Evolutionary conservation across 2,113 vertebrate species (phyloP), one percentile per base, ranked within the genome.

Genomic region (Chlorodrepanis virens): DNA sequence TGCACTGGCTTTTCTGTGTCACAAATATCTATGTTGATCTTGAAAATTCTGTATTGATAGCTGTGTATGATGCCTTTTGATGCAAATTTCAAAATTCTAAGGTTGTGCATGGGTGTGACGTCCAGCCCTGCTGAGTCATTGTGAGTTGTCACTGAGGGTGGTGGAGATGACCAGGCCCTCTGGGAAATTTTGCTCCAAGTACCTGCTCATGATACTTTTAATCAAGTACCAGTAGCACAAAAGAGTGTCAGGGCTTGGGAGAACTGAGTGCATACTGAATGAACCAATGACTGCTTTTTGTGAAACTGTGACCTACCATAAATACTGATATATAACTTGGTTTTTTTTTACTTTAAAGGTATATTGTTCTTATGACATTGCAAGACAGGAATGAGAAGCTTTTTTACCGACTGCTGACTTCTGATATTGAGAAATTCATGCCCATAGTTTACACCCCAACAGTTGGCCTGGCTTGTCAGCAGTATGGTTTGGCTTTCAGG

Each of bases 381-480:
- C 99, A 99, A 98, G 99, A 99, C 97, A 98, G 99, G 90, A 99
- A 99, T 6, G 99, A 99, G 97, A 99, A 99, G 97, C 98, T 99
- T 37, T 99, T 99, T 95, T 99, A 99, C 94, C 98, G 99, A 21
- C 92, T 99, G 95, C 97, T 99, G 92, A 99, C 99, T 8, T 99
- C 99, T 0, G 98, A 99, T 59, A 98, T 99, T 0, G 99, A 99
- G 97, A 98, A 98, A 94, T 99, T 99, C 97, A 99, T 99, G 99
- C 99, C 99, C 31, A 99, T 99, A 1, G 99, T 99, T 56, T 99
- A 99, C 91, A 99, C 99, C 1, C 99, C 99, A 52, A 99, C 99
- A 0, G 99, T 99, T 29, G 99, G 99, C 20, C 96, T 99, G 96
- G 99, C 99, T 78, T 99, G 99, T 88, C 99, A 99, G 90, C 99